Evolutionary conservation across 2,888 invertebrate species (phyloP).

Genomic region (Sminthurides aquaticus): DNA sequence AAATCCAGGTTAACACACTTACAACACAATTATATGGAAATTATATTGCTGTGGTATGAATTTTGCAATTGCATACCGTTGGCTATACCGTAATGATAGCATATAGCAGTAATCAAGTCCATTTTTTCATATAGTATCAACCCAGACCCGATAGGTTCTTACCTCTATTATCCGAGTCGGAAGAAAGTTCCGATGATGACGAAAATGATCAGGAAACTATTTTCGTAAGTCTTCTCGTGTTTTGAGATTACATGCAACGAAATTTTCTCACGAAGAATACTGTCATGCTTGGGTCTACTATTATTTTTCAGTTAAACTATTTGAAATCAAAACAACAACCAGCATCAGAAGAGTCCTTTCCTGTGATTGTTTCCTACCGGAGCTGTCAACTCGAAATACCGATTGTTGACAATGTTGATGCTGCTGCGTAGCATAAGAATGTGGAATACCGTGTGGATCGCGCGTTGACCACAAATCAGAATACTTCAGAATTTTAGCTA

Average conservation of each 20-base stretch:
- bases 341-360: not conserved
- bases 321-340: not conserved
- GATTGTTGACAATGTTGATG: not conserved
- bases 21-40: too few species aligned
- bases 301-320: not conserved
- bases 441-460: not conserved
- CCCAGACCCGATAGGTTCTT: conserved; percentile 4
- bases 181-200: conserved; percentile 16
- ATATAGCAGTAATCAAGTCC: too few species aligned
- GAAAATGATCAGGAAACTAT: conserved; percentile 15
- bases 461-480: not conserved
- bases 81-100: too few species aligned
- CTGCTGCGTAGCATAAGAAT: not conserved
- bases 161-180: conserved; percentile 14
- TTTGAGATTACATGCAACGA: too few species aligned
- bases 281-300: not conserved
- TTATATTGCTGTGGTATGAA: too few species aligned
- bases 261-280: not conserved
- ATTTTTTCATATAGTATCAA: conserved; percentile 12
- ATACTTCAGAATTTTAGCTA: not conserved
- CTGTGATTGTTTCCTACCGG: not conserved
- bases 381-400: not conserved
- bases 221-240: not conserved
- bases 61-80: too few species aligned
- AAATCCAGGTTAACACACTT: conserved; percentile 20